phyloP scores from a whole-genome alignment of 2,113 vertebrate species.

The Brachypteracias leptosomus region DNA sequence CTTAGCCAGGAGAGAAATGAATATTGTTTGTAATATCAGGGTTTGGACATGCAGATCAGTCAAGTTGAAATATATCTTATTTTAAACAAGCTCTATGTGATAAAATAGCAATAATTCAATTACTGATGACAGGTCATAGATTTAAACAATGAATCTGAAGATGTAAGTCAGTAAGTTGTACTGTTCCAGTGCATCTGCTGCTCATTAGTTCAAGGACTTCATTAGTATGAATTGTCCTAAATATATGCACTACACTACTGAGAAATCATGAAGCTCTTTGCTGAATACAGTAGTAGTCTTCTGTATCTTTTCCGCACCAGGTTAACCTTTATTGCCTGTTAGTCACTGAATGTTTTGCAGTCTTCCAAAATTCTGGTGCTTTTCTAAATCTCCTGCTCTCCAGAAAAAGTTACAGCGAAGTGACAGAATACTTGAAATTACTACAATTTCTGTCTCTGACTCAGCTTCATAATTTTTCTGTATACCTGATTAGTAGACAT shows the following conservation, averaged over 20 bases:
- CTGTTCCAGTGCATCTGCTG: background rate
- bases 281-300: background rate
- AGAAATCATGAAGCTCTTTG: background rate
- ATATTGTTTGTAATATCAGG: background rate
- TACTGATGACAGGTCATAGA: background rate
- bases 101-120: background rate
- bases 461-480: background rate
- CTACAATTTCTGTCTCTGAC: background rate
- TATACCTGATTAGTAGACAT: background rate
- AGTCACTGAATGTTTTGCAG: background rate
- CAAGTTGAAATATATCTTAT: background rate
- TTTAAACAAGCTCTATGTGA: background rate
- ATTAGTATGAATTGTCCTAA: background rate
- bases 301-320: background rate
- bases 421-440: background rate
- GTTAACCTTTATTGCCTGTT: background rate
- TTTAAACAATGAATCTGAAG: background rate
- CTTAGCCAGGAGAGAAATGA: background rate
- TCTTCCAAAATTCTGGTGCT: background rate
- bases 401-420: background rate
- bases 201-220: background rate
- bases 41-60: background rate
- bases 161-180: background rate
- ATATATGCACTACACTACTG: background rate
- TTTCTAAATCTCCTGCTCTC: background rate